Evolutionary conservation across 2,888 invertebrate species (phyloP).

Genomic region (Epinotia ramella): DNA sequence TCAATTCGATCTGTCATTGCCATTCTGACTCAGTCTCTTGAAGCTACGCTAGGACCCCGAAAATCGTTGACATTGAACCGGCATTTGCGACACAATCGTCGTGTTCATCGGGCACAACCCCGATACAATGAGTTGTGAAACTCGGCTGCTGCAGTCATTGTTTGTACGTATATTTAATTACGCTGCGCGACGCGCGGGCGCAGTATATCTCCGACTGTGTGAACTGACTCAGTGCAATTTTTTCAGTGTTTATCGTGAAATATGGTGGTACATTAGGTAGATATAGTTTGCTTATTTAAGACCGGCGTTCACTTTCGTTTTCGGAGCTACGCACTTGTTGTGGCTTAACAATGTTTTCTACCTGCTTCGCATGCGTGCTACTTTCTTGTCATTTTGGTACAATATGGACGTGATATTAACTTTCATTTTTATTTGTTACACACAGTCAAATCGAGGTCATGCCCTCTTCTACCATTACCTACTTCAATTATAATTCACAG

Average conservation of each 20-base stretch:
- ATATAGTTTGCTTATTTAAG: not conserved
- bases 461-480: too few species aligned
- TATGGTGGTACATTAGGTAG: not conserved
- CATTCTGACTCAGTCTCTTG: too few species aligned
- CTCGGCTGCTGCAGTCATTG: slow-evolving; percentile 24
- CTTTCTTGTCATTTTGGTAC: not conserved
- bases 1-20: too few species aligned
- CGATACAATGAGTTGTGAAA: slow-evolving; percentile 34
- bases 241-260: not conserved
- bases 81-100: slow-evolving; percentile 20
- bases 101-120: slow-evolving; percentile 27
- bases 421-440: too few species aligned
- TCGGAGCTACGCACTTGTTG: not conserved
- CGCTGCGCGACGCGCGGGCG: slow-evolving; percentile 6
- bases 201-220: slow-evolving; percentile 26
- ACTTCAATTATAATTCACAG: too few species aligned
- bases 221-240: slow-evolving; percentile 8
- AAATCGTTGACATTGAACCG: slow-evolving; percentile 32
- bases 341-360: not conserved
- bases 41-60: not conserved
- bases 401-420: not conserved
- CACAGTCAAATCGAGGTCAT: too few species aligned
- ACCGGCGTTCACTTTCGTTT: not conserved
- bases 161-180: slow-evolving; percentile 33
- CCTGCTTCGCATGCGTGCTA: not conserved